Evolutionary conservation across 2,888 invertebrate genomes (phyloP), one percentile per base, ranked within the genome.

Genomic region (Lumbricus terrestris): DNA sequence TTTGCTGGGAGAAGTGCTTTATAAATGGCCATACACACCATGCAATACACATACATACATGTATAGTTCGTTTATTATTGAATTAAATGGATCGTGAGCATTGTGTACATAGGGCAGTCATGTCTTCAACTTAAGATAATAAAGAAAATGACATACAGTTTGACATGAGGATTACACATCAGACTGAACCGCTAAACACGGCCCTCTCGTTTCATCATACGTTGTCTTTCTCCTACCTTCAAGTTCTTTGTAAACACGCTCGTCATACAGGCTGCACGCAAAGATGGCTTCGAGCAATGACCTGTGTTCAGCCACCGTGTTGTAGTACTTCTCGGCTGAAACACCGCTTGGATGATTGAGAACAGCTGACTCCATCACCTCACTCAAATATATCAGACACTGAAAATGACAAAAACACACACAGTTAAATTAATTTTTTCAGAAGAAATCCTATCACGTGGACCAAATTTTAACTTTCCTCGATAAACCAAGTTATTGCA

Each of bases 321-420:
- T 85, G 85, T 85, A 85, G 85, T 85, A 85, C 85, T 85, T 85
- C 85, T 85, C 85, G 18, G 85, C 20, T 2, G 85, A 85, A 85
- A 34, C 29, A 18, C 85, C 35, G 15, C 85, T 34, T 15, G 85
- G 85, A 6, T 35, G 85, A 85, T 20, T 35, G 13, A 85, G 85
- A 6, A 85, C 37, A 6, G 37, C 23, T 33, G 85, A 85, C 29
- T 85, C 85, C 85, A 85, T 85, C 85, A 85, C 85, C 85, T 85
- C 85, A 16, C 37, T 85, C 85, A 85, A 85, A 33, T 93, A 94
- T 88, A 94, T 93, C 18, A 94, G 91, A 93, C 94, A 94, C 94
- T 94, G 92, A 23, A 16, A 20, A 85, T 8, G 37, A 85, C 11
- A 92, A 91, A 88, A 82, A 29, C 29, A 90, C 69, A 69, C 8